Evolutionary conservation across 2,113 vertebrate genomes (phyloP).

Genomic region (Desmodus rotundus): DNA sequence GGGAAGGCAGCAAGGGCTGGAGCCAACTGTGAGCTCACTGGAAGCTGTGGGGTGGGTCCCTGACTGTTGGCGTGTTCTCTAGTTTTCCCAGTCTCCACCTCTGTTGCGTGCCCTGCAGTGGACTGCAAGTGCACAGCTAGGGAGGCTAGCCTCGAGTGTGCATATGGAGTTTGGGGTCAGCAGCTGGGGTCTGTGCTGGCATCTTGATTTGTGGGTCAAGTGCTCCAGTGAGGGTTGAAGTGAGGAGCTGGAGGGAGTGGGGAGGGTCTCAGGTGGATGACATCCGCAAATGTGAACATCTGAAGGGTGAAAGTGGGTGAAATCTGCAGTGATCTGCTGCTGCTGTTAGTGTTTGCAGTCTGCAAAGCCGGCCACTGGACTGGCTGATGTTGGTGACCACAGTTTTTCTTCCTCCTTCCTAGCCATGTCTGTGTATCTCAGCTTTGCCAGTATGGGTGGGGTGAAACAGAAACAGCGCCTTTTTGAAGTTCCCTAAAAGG

Average conservation of each 20-base stretch:
- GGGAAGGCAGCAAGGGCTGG: neutral
- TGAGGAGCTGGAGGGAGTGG: neutral
- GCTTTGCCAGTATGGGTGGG: neutral
- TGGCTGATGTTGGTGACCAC: neutral
- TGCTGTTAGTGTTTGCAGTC: neutral
- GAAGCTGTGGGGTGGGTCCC: too few species aligned
- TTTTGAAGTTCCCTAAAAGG: neutral
- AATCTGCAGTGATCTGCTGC: neutral
- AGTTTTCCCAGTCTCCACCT: neutral
- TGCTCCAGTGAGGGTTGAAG: neutral
- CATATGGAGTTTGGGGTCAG: neutral
- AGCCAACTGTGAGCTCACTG: neutral
- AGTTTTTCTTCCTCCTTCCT: neutral
- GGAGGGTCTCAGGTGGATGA: neutral
- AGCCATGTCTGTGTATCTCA: neutral
- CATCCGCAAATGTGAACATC: neutral
- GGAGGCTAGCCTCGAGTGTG: neutral
- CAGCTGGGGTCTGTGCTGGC: neutral
- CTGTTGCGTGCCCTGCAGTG: neutral
- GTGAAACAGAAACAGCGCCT: neutral
- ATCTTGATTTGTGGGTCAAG: neutral
- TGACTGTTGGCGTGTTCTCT: neutral
- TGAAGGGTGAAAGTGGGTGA: neutral
- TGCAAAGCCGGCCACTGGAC: neutral
- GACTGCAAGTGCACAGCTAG: neutral